Evolutionary conservation across 2,888 invertebrate species (phyloP).

Genomic region (Acleris cristana): DNA sequence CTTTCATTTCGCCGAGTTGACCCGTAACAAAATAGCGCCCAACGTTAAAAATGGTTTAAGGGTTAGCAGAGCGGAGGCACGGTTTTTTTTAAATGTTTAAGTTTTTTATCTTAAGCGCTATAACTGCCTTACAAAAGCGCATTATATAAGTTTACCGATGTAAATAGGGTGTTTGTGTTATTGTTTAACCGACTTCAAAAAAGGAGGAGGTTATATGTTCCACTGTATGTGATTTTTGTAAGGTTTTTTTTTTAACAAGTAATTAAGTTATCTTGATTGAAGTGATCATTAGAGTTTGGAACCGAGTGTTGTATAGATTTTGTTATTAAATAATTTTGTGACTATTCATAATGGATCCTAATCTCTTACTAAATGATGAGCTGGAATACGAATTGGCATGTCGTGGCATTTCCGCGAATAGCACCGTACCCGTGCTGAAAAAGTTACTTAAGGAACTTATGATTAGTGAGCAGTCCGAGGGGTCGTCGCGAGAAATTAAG

Average conservation of each 20-base stretch:
- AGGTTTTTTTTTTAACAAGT: too few species aligned
- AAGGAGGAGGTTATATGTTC: too few species aligned
- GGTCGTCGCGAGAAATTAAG: background rate
- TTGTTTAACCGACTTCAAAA: too few species aligned
- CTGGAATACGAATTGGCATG: slow-evolving; percentile 8
- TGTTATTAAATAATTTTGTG: too few species aligned
- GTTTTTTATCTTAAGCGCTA: too few species aligned
- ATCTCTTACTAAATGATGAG: slow-evolving; percentile 5
- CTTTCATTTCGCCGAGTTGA: too few species aligned
- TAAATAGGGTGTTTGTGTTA: too few species aligned
- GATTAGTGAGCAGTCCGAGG: background rate
- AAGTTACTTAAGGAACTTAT: slow-evolving; percentile 3
- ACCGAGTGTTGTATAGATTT: background rate
- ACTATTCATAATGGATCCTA: slow-evolving; percentile 4
- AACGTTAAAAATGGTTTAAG: background rate
- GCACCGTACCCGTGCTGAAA: slow-evolving; percentile 10
- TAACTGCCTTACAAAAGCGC: too few species aligned
- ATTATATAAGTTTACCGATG: too few species aligned
- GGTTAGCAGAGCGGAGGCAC: background rate
- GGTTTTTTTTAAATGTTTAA: too few species aligned
- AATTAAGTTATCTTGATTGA: background rate
- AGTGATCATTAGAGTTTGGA: too few species aligned
- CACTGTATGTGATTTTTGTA: too few species aligned
- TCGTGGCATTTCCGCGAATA: slow-evolving; percentile 1
- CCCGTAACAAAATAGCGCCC: slow-evolving; percentile 4